These are phyloP conservation scores for Arothron firmamentum DNA, from an alignment of 2,113 vertebrate genomes.

Conservation along the genomic window DNA sequence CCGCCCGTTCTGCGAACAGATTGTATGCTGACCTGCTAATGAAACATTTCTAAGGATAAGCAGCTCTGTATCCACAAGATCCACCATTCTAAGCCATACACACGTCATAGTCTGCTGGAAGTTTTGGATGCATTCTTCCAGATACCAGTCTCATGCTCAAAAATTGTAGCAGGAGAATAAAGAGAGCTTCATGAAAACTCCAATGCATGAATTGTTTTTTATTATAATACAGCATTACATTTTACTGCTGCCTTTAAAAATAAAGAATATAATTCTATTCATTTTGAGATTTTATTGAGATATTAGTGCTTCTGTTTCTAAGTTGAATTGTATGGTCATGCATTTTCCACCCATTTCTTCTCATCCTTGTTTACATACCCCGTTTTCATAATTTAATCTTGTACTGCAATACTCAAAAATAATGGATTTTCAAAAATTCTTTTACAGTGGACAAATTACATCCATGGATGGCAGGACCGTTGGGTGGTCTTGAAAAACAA, in stretches of 20 bases:
- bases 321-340: no score
- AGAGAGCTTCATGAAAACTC: no score
- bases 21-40: constrained; percentile 52
- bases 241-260: no score
- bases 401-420: neutral
- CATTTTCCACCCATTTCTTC: no score
- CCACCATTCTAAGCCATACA: constrained; percentile 37
- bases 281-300: no score
- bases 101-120: constrained; percentile 15
- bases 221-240: no score
- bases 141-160: neutral
- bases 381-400: neutral
- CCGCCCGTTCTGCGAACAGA: constrained; percentile 37
- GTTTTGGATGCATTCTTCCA: constrained; percentile 15
- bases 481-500: constrained; percentile 95
- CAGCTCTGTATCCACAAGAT: constrained; percentile 28
- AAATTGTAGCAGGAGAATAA: neutral
- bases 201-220: no score
- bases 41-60: constrained; percentile 57
- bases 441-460: constrained; percentile 97
- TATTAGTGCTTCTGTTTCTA: no score
- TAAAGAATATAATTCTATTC: no score
- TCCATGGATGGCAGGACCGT: constrained; percentile 98
- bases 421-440: neutral
- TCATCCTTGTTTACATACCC: no score